Conservation (phyloP, 2,113 vertebrate species). For the Myotis yumanensis region DNA sequence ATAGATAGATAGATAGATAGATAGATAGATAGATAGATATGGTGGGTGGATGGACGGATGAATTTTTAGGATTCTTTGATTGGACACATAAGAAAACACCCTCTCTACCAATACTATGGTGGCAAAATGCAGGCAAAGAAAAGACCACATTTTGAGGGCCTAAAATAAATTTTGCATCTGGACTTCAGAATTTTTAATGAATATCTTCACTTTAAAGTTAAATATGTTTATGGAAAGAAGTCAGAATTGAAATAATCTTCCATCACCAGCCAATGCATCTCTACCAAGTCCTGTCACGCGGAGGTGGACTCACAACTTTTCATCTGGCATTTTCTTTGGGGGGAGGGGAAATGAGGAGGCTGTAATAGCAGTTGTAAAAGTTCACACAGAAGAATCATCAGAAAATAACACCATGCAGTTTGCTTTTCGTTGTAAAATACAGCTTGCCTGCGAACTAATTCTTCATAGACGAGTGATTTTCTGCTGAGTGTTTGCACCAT, state of each 20-base stretch:
- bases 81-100: not conserved
- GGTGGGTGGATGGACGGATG: no score
- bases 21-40: no score
- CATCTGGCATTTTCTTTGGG: not conserved
- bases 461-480: not conserved
- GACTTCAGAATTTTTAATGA: not conserved
- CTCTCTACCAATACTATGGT: not conserved
- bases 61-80: not conserved
- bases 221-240: not conserved
- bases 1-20: no score
- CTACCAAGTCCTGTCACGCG: not conserved
- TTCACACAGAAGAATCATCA: not conserved
- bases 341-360: rapidly evolving
- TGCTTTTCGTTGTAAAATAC: not conserved
- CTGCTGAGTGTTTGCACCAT: not conserved
- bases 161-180: not conserved
- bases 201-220: not conserved
- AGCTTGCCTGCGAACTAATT: not conserved
- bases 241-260: not conserved
- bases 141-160: not conserved
- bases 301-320: not conserved
- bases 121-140: not conserved
- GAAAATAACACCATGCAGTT: not conserved
- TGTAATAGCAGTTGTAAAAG: not conserved
- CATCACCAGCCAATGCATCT: not conserved